Conservation (phyloP, 2,888 invertebrate genomes). For the Chrysolina americana region DNA sequence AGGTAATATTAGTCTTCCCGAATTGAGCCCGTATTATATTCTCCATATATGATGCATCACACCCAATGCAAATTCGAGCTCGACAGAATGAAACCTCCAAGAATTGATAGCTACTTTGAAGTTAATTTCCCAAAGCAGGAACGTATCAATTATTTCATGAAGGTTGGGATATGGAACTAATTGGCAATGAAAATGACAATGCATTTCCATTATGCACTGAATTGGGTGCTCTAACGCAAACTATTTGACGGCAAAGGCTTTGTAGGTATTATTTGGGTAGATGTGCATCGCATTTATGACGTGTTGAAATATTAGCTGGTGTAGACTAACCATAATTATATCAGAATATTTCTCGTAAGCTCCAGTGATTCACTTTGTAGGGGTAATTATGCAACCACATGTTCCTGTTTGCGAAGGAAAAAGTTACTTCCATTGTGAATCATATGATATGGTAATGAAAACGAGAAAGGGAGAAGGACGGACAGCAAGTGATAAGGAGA, state of each 20-base stretch:
- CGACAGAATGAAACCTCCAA: not conserved
- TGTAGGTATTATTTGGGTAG: not conserved
- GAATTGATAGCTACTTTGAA: not conserved
- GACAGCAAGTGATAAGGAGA: no score
- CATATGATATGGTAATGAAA: no score
- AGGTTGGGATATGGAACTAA: slow-evolving; percentile 6
- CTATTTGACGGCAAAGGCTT: not conserved
- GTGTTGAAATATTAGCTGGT: not conserved
- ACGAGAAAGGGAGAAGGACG: no score
- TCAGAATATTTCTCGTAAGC: not conserved
- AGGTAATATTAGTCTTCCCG: no score
- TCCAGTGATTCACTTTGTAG: not conserved
- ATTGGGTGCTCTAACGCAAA: not conserved
- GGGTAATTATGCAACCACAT: not conserved
- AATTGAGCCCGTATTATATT: no score
- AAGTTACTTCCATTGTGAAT: no score
- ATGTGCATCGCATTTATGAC: not conserved
- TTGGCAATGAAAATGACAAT: slow-evolving; percentile 1
- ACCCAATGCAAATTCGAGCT: not conserved
- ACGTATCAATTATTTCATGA: not conserved
- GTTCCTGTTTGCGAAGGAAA: not conserved
- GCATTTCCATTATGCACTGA: not conserved
- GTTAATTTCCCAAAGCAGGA: not conserved
- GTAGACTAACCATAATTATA: not conserved
- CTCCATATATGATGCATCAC: not conserved